These are phyloP conservation scores for Aphelocoma californica DNA, from an alignment of 2,797 vertebrate genomes.

Conservation along the genomic window DNA sequence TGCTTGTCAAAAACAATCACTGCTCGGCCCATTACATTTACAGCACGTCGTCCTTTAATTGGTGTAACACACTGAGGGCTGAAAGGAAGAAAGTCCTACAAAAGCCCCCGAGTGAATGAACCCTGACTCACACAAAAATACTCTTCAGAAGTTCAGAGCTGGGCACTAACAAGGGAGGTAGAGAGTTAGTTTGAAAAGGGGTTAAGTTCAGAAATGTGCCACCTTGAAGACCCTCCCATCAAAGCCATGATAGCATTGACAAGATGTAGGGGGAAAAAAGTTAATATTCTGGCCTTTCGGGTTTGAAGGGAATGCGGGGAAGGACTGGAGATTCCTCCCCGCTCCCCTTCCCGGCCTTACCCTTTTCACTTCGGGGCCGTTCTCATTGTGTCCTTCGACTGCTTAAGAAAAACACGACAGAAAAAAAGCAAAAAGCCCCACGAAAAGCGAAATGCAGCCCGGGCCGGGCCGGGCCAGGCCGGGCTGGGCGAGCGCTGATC, in stretches of 20 bases:
- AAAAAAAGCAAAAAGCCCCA: not conserved
- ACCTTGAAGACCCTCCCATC: constrained; percentile 84
- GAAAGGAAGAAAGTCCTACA: constrained; percentile 86
- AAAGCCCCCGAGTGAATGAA: constrained; percentile 86
- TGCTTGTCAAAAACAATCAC: constrained; percentile 99
- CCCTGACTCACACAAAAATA: constrained; percentile 89
- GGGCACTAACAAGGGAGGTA: constrained; percentile 87
- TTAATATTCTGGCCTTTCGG: constrained; percentile 69
- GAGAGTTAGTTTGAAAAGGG: constrained; percentile 82
- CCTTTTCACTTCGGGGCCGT: not conserved
- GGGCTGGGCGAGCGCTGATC: not conserved
- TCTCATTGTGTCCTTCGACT: not conserved
- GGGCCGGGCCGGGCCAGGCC: not conserved
- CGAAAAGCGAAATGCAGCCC: not conserved
- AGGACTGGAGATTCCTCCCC: not conserved
- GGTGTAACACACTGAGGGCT: constrained; percentile 90
- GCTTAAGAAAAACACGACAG: not conserved
- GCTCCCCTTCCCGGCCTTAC: not conserved
- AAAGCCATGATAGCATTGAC: constrained; percentile 84
- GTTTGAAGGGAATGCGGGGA: constrained; percentile 4
- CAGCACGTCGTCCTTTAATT: constrained; percentile 98
- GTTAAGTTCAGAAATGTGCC: constrained; percentile 86
- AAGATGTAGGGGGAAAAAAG: constrained; percentile 76
- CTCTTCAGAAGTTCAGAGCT: constrained; percentile 90
- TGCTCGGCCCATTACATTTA: constrained; percentile 97